phyloP scores from a whole-genome alignment of 2,888 invertebrate species.

The Nysson spinosus region DNA sequence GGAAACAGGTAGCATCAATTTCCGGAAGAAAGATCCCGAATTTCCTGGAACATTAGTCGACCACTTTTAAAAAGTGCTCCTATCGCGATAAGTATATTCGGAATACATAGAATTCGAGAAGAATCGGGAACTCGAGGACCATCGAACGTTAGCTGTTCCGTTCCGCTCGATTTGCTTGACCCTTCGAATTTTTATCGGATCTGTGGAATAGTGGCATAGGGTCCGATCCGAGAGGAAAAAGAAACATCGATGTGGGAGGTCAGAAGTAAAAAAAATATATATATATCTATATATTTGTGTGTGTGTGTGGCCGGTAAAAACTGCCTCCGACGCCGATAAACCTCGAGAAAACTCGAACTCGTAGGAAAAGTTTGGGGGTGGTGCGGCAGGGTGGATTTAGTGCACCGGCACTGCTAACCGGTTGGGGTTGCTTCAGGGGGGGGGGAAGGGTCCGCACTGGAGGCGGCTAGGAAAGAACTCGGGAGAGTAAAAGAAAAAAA shows the following conservation, averaged over 20 bases:
- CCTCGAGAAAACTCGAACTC: constrained; percentile 46
- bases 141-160: constrained; percentile 35
- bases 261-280: constrained; percentile 25
- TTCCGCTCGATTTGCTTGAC: constrained; percentile 66
- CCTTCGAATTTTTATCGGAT: constrained; percentile 42
- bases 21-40: too few species aligned
- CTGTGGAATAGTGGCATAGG: too few species aligned
- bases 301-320: constrained; percentile 45
- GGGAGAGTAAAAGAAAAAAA: constrained; percentile 25
- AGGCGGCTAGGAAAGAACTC: constrained; percentile 14
- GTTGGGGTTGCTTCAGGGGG: constrained; percentile 1
- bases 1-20: too few species aligned
- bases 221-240: too few species aligned
- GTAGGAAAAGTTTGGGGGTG: constrained; percentile 52
- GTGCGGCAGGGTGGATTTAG: constrained; percentile 54
- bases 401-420: constrained; percentile 42
- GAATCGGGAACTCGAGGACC: constrained; percentile 18
- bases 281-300: too few species aligned
- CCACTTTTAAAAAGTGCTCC: too few species aligned
- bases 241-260: constrained; percentile 6
- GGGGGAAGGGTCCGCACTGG: constrained; percentile 16
- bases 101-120: constrained; percentile 12
- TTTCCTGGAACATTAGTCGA: too few species aligned
- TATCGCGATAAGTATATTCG: too few species aligned
- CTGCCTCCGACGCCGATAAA: constrained; percentile 50